These are phyloP conservation scores for Pectinophora gossypiella DNA, from an alignment of 1,140 invertebrate genomes.

Conservation along the genomic window DNA sequence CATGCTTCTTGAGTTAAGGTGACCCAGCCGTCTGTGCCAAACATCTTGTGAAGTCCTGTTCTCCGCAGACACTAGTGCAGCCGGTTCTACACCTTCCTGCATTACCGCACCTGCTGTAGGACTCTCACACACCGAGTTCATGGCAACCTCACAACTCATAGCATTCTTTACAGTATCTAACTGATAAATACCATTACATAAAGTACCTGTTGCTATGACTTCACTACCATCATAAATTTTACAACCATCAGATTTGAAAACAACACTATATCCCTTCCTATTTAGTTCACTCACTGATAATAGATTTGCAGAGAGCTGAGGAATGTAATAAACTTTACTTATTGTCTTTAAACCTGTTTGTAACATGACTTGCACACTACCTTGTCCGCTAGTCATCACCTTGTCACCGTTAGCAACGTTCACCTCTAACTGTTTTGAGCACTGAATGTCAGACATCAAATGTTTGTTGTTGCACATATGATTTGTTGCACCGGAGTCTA, in stretches of 20 bases:
- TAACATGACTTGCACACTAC: not conserved
- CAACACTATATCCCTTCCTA: conserved; percentile 2
- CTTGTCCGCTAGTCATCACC: not conserved
- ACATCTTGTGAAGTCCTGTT: conserved; percentile 4
- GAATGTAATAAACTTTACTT: conserved; percentile 4
- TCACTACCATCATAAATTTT: conserved; percentile 1
- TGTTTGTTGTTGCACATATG: conserved; percentile 13
- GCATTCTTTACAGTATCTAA: too few relatives aligned
- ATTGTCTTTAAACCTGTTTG: not conserved
- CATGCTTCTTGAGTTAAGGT: conserved; percentile 6
- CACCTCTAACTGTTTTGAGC: not conserved
- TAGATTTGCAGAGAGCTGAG: conserved; percentile 1
- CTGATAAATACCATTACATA: conserved; percentile 1
- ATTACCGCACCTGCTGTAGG: too few relatives aligned
- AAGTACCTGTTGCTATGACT: conserved; percentile 4
- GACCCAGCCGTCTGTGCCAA: conserved; percentile 6
- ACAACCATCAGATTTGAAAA: conserved; percentile 4
- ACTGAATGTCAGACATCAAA: conserved; percentile 1
- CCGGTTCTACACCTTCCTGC: too few relatives aligned
- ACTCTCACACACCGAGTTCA: not conserved
- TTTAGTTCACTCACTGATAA: conserved; percentile 2
- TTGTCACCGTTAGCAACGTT: conserved; percentile 7
- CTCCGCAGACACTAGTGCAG: too few relatives aligned
- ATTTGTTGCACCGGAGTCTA: conserved; percentile 21
- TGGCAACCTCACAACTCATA: not conserved